Evolutionary conservation across 2,888 invertebrate species (phyloP), one percentile per base, ranked within the genome.

Genomic region (Neoascia interrupta): DNA sequence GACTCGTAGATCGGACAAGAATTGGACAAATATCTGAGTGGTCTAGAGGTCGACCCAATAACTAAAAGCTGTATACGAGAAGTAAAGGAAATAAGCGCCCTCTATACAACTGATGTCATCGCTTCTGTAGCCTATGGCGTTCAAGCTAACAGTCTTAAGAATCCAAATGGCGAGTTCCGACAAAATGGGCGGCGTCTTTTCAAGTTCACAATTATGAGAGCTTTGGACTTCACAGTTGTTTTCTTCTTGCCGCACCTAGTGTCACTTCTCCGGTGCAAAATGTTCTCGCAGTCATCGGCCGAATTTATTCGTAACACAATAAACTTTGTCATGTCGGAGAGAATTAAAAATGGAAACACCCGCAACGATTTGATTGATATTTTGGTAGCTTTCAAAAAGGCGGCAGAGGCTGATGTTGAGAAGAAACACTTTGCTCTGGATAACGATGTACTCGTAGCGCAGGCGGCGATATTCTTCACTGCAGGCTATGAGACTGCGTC

Each of bases 311-410:
- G 88, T 0, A 73, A 70, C 0, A 84, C 86, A 0, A 88, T 91
- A 1, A 85, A 84, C 69, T 85, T 88, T 1, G 88, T 89, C 0
- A 88, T 91, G 43, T 51, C 83, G 0, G 85, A 89, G 6, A 85
- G 91, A 1, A 87, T 88, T 54, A 82, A 86, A 8, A 86, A 85
- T 3, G 89, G 88, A 2, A 53, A 81, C 0, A 84, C 84, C 5
- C 85, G 90, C 8, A 88, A 89, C 53, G 91, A 91, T 83, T 86
- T 91, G 0, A 88, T 91, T 37, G 91, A 91, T 81, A 81, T 90
- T 3, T 82, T 91, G 8, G 84, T 91, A 28, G 86, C 87, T 1
- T 69, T 91, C 4, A 89, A 86, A 23, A 84, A 87, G 49, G 81
- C 75, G 6, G 28, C 54, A 11, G 82, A 84, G 3, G n/a, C n/a